These are phyloP conservation scores for Protonemura montana DNA, from an alignment of 2,888 invertebrate species.

Conservation along the genomic window DNA sequence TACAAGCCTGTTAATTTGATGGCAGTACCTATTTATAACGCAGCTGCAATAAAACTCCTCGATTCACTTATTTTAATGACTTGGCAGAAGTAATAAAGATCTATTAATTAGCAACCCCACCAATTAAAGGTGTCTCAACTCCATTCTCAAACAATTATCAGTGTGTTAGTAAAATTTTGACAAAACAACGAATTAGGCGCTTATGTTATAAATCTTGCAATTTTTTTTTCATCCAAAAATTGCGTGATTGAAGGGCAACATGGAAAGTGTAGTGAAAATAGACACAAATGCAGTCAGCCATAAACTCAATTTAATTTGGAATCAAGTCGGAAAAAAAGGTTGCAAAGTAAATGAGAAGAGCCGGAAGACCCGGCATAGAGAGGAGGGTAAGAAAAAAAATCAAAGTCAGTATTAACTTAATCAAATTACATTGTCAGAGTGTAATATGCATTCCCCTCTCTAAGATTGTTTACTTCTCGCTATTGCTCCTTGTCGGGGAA, in stretches of 20 bases:
- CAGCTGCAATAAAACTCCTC: too few species aligned
- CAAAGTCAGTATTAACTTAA: constrained; percentile 7
- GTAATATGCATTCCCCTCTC: not conserved
- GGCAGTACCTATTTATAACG: too few species aligned
- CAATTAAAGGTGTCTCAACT: too few species aligned
- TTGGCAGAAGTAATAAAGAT: not conserved
- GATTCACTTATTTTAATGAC: not conserved
- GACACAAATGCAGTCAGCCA: not conserved
- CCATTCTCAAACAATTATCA: not conserved
- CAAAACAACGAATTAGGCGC: not conserved
- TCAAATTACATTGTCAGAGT: constrained; percentile 7
- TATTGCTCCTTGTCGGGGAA: not conserved
- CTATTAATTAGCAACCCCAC: not conserved
- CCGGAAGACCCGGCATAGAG: not conserved
- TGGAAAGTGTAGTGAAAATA: not conserved
- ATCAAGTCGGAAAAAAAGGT: not conserved
- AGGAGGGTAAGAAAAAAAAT: constrained; percentile 2
- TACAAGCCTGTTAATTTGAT: too few species aligned
- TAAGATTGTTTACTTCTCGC: constrained; percentile 2
- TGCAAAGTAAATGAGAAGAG: not conserved
- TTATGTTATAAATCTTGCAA: not conserved
- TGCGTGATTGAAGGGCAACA: not conserved
- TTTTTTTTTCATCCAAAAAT: not conserved
- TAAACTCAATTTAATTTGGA: constrained; percentile 5
- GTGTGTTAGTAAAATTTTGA: not conserved